Evolutionary conservation across 2,888 invertebrate genomes (phyloP), one percentile per base, ranked within the genome.

Genomic region (Prionchulus punctatus): DNA sequence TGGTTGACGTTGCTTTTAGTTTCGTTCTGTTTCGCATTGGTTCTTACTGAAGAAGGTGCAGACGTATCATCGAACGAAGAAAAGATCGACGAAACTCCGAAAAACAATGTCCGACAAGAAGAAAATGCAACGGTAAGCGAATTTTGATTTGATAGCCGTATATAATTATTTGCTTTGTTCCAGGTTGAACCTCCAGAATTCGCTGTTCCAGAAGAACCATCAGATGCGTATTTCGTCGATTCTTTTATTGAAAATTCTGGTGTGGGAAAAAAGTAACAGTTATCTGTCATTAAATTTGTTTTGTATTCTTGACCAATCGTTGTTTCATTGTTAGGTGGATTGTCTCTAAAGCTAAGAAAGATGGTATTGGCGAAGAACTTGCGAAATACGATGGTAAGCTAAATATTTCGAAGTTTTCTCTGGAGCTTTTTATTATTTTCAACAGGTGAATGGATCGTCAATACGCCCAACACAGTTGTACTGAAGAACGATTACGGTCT

Each of bases 381-480:
- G 85, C 91, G 18, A 91, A 92, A 76, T 96, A 94, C 74, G 89
- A 94, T 76, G 96, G 92, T 68, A 77, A 64, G 67, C 27, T 12
- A 7, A 36, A 36, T 36, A 36, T 7, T 36, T 36, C 18, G 12
- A 18, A 36, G 7, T 7, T 36, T 7, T 12, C 36, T 18, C 18
- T 18, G 36, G 18, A 36, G 7, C 18, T 18, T 12, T 36, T 36
- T 7, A 51, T 59, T 65, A 3, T 18, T 12, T 12, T 12, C 36
- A 36, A 36, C 57, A 80, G 80, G 81, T 57, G 69, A 76, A 64
- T 83, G 82, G 79, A 74, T 78, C 64, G 74, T 89, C 2, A 89
- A 88, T 72, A 73, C 81, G 43, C 83, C 91, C 1, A 76, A 79
- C 58, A 81, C 82, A 62, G 83, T 84, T 67, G 81, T 85, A 18